Evolutionary conservation across 2,113 vertebrate genomes (phyloP), one percentile per base, ranked within the genome.

Genomic region (Tor tambroides): DNA sequence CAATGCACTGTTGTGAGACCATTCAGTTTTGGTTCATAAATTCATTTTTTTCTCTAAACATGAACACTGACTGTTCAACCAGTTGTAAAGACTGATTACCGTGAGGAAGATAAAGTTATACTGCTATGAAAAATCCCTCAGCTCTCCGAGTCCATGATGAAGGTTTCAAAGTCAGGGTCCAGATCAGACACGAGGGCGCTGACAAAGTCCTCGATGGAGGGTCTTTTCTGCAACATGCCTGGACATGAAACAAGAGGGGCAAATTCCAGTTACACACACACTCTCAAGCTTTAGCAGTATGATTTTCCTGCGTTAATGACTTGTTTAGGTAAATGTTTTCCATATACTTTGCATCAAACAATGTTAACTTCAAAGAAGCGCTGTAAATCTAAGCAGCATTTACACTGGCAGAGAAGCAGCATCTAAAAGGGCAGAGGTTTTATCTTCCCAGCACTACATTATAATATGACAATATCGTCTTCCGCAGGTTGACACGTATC

Each of bases 181-280:
- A 99, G 93, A 90, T 99, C 98, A 0, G 96, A 96, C 90, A 99
- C 96, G 26, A 99, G 95, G 0, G 98, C 97, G 0, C 96, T 95
- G 88, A 99, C 98, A 83, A 98, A 96, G 89, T 99, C 98, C 78
- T 98, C 96, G 0, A 96, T 88, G 30, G 96, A 97, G 75, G 97
- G 98, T 0, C 89, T 91, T 90, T 96, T 98, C 95, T 98, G 97
- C 86, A 99, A 96, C 98, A 99, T 98, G 32, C 96, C 98, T 99
- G 93, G 21, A 81, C n/a, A 54, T 61, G 54, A 81, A 49, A 88
- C 87, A 81, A 90, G 35, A 28, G 32, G 77, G 5, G 85, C 5
- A 63, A 8, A 80, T n/a, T 83, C 43, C 63, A 65, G 51, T 76
- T 26, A 30, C 30, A 0, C 28, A 30, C 61, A 30, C 41, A 6